Conservation (phyloP, 2,888 invertebrate species). For the Drosophila koepferae region DNA sequence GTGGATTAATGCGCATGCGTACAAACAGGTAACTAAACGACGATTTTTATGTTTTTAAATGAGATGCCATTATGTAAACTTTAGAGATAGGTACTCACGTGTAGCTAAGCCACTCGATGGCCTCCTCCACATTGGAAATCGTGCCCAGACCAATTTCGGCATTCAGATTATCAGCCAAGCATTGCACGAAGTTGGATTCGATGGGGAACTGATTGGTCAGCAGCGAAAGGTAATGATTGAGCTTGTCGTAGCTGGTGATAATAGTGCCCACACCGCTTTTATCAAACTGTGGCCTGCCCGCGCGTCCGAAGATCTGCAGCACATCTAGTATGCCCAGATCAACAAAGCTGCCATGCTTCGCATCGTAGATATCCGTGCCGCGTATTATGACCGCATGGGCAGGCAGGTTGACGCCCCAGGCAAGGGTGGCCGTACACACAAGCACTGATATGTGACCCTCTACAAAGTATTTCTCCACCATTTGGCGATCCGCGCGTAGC, state of each 20-base stretch:
- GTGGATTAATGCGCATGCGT: slow-evolving; percentile 96
- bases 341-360: slow-evolving; percentile 96
- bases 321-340: slow-evolving; percentile 99
- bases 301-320: slow-evolving; percentile 98
- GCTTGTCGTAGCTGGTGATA: slow-evolving; percentile 95
- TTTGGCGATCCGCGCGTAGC: slow-evolving; percentile 93
- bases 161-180: slow-evolving; percentile 97
- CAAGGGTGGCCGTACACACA: slow-evolving; percentile 98
- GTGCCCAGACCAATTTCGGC: slow-evolving; percentile 99
- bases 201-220: slow-evolving; percentile 99
- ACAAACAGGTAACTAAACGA: slow-evolving; percentile 90
- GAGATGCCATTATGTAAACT: too few relatives aligned
- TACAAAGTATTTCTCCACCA: slow-evolving; percentile 96
- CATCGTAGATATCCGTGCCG: slow-evolving; percentile 97
- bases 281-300: slow-evolving; percentile 99
- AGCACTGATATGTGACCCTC: slow-evolving; percentile 95
- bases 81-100: slow-evolving; percentile 85
- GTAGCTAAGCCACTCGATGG: slow-evolving; percentile 98
- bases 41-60: background rate
- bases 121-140: slow-evolving; percentile 97
- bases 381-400: slow-evolving; percentile 96
- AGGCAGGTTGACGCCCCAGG: slow-evolving; percentile 99
- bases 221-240: slow-evolving; percentile 96
- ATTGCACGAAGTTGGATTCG: slow-evolving; percentile 97
- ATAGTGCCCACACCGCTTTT: slow-evolving; percentile 97